These are phyloP conservation scores for Scortum barcoo DNA, from an alignment of 2,113 vertebrate genomes.

Conservation along the genomic window DNA sequence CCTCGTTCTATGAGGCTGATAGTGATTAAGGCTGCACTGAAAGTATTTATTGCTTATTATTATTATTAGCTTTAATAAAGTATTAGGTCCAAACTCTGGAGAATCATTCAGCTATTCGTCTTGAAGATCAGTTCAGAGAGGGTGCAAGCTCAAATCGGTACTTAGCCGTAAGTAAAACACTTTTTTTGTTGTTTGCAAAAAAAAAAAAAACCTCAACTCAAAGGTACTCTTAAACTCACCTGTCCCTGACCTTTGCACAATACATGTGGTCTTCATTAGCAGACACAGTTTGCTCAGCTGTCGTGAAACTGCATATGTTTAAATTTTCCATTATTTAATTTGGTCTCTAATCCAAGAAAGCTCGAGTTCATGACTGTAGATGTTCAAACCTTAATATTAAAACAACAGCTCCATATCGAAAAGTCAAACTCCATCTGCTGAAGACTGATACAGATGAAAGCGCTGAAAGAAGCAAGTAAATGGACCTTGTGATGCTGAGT, in stretches of 20 bases:
- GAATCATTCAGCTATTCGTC: slow-evolving; percentile 8
- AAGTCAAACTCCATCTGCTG: not conserved
- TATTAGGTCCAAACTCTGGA: slow-evolving; percentile 6
- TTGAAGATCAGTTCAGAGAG: not conserved
- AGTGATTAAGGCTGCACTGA: slow-evolving; percentile 8
- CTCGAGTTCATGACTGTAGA: not conserved
- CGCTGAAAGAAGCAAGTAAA: not conserved
- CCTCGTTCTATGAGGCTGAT: not conserved
- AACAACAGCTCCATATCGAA: not conserved
- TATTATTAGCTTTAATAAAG: not conserved
- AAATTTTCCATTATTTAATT: not conserved
- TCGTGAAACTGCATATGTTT: not conserved
- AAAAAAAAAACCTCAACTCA: not conserved
- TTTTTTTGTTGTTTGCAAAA: not conserved
- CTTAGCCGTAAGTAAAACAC: not conserved
- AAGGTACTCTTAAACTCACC: too few relatives aligned
- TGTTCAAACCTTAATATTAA: not conserved
- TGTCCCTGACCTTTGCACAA: too few relatives aligned
- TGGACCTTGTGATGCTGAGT: not conserved
- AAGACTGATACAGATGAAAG: not conserved
- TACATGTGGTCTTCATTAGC: not conserved
- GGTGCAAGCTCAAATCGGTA: not conserved
- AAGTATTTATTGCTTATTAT: too few relatives aligned
- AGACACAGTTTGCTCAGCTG: not conserved
- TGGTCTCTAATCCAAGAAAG: not conserved